Evolutionary conservation across 2,888 invertebrate genomes (phyloP), one percentile per base, ranked within the genome.

Genomic region (Clistopyga incitator): DNA sequence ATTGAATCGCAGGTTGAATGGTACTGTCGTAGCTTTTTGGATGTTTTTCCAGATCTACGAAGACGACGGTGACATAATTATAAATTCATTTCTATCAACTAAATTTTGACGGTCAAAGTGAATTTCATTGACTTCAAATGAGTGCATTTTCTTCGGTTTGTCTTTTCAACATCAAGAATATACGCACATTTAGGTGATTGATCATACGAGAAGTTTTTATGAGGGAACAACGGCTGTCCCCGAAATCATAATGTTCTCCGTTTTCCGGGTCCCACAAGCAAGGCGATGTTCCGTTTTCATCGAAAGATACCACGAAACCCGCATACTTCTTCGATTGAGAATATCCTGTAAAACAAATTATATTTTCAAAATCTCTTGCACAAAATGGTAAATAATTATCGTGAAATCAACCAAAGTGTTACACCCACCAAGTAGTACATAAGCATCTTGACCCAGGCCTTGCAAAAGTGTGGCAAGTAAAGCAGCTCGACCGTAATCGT

Each of bases 11-110:
- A 93, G 78, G 76, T 88, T 91, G 42, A 88, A 84, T 1, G 92
- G 90, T 11, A 79, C 77, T 6, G 90, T 70, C 29, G 88, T 78
- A 0, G 89, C 88, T 81, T 90, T 92, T 81, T 92, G 92, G 50
- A 89, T 86, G 74, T 93, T 93, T 70, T 91, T 92, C 93, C 93
- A 93, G 38, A 92, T 90, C 93, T 93, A 86, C 34, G 65, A n/a
- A 15, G 11, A 64, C 67, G 29, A 70, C 23, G 18, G 50, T 15
- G 15, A 6, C 25, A 67, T 25, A 34, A 6, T 8, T 61, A 38
- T 38, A 38, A 0, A 38, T 38, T 38, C 2, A 38, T 38, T 38
- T 38, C 10, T 38, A 38, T 10, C 10, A 38, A 8, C 38, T 38
- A 38, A 38, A 38, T 38, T 38, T 10, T 6, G 38, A 0, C 0